Base-by-base conservation (phyloP, 2,113 vertebrate genomes). In the Cromileptes altivelis region DNA sequence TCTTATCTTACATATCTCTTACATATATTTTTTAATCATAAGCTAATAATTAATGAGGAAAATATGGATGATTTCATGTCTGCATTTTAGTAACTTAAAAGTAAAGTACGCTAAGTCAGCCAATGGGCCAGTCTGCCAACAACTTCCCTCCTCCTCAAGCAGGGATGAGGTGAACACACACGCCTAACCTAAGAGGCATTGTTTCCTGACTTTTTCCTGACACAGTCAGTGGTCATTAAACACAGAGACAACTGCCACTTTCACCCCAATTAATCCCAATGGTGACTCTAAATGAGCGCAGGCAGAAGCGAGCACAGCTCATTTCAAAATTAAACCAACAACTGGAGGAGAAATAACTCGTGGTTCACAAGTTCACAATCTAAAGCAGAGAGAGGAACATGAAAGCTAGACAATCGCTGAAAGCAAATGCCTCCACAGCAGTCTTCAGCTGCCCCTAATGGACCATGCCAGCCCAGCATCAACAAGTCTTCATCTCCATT, bases 321-420 rank as follows among this genome's bases (percentile, higher is more conserved):
- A 70, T 80, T 84, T 87, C 19, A 56, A 88, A 85, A 63, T 80
- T 77, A 83, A 80, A 86, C 56, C 68, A 86, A 80, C 67, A 80
- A 76, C 82, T 87, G 61, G n/a, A 53, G 73, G 75, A 70, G 37
- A 89, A 82, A 84, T 85, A 63, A 77, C 63, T 80, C 61, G 87
- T 73, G 83, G 82, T 88, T 86, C 74, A 88, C 21, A 64, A 87
- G 56, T 86, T 85, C 77, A 84, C n/a, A 63, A 61, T 82, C 47
- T 49, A 57, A 70, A 85, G 80, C 75, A 78, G 15, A 27, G 56
- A 85, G 78, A 68, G 62, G 33, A 68, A 25, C 60, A 87, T 63
- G 30, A 87, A 86, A 78, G 57, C 30, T 74, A 27, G 40, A 80
- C 58, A 74, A 73, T 9, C 2, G 61, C 84, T 80, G 3, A 70